phyloP scores from a whole-genome alignment of 2,113 vertebrate species.

The Trachemys scripta region DNA sequence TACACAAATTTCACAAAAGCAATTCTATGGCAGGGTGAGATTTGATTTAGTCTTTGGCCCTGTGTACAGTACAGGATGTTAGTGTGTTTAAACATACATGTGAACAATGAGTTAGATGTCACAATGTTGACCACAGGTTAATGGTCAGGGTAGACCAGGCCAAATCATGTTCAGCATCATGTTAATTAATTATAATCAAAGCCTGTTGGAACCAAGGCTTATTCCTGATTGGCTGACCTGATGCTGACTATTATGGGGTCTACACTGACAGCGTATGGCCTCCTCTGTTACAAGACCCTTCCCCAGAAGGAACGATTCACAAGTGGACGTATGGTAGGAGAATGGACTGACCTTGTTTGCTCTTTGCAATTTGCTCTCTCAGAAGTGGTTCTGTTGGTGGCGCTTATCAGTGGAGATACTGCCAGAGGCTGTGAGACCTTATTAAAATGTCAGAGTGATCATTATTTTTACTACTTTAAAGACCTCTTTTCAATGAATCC shows the following conservation, averaged over 20 bases:
- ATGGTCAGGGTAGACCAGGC: neutral
- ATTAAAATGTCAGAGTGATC: constrained; percentile 37
- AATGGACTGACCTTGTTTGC: neutral
- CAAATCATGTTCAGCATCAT: constrained; percentile 23
- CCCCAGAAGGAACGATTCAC: neutral
- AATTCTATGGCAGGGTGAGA: neutral
- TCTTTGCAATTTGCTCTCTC: constrained; percentile 9
- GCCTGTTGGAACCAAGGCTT: constrained; percentile 15
- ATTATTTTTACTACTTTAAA: constrained; percentile 23
- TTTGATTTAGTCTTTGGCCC: neutral
- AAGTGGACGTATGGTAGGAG: neutral
- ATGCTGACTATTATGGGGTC: accelerated
- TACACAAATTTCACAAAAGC: neutral
- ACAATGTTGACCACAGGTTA: neutral
- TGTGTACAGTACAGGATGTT: neutral
- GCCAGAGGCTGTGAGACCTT: neutral
- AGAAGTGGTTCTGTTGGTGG: neutral
- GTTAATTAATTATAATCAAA: constrained; percentile 40
- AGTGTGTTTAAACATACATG: neutral
- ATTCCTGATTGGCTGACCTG: neutral
- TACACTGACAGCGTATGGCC: accelerated
- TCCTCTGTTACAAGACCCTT: neutral
- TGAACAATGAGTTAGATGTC: neutral
- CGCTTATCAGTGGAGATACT: accelerated
- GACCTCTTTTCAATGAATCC: neutral